phyloP scores from a whole-genome alignment of 2,888 invertebrate species.

The Ommatoiulus sabulosus region DNA sequence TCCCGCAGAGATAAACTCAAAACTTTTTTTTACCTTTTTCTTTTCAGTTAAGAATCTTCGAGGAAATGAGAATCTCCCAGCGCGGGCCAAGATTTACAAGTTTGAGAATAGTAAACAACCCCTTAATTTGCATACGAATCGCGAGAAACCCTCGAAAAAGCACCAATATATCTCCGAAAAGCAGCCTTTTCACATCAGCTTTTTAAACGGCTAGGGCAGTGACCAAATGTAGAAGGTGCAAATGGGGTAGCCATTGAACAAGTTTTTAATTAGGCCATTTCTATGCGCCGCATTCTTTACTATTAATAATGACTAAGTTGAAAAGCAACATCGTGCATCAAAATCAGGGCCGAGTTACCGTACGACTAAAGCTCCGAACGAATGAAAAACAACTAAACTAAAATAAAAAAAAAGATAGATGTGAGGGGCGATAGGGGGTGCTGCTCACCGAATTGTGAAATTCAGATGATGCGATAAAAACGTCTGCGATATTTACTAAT shows the following conservation, averaged over 20 bases:
- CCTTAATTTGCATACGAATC: slow-evolving; percentile 23
- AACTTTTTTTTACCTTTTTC: too few species aligned
- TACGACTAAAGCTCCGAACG: not conserved
- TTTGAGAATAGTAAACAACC: not conserved
- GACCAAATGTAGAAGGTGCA: slow-evolving; percentile 30
- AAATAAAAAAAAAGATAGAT: not conserved
- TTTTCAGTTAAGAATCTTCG: not conserved
- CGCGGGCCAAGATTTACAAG: slow-evolving; percentile 14
- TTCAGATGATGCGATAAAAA: slow-evolving; percentile 1
- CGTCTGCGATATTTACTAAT: slow-evolving; percentile 19
- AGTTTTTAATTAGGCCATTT: slow-evolving; percentile 41
- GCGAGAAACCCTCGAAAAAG: not conserved
- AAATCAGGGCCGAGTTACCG: not conserved
- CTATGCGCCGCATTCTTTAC: slow-evolving; percentile 7
- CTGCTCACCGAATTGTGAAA: slow-evolving; percentile 41
- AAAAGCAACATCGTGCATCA: slow-evolving; percentile 30
- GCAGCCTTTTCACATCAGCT: not conserved
- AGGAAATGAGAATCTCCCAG: slow-evolving; percentile 3
- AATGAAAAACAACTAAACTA: not conserved
- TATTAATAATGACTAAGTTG: slow-evolving; percentile 48
- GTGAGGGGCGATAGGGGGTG: not conserved
- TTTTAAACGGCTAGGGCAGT: slow-evolving; percentile 10
- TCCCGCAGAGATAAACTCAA: not conserved
- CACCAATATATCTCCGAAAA: not conserved
- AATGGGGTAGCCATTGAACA: slow-evolving; percentile 10